Conservation (phyloP, 2,888 invertebrate genomes). For the Drosophila gaucha region DNA sequence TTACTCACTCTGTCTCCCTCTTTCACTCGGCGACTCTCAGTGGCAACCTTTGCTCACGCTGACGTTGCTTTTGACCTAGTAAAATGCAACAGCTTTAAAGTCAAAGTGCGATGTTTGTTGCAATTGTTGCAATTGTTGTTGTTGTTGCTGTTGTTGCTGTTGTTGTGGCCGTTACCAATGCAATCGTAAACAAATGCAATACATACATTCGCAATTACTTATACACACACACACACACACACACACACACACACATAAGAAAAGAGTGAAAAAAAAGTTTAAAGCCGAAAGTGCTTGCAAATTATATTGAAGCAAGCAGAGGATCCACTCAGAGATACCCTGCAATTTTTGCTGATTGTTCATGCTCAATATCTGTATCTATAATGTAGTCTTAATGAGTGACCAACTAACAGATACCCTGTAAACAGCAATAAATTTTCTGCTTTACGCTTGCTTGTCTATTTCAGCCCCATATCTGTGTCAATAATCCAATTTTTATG, state of each 20-base stretch:
- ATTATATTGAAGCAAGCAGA: too few relatives aligned
- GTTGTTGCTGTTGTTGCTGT: slow-evolving; percentile 12
- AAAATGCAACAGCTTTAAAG: slow-evolving; percentile 79
- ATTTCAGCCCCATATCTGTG: too few relatives aligned
- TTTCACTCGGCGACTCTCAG: not conserved
- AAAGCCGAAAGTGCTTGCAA: not conserved
- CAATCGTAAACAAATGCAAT: slow-evolving; percentile 43
- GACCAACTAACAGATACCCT: not conserved
- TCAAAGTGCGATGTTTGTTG: slow-evolving; percentile 66
- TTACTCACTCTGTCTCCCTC: not conserved
- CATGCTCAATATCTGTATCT: too few relatives aligned
- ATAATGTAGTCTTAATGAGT: too few relatives aligned
- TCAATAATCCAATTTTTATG: too few relatives aligned
- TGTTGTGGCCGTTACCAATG: slow-evolving; percentile 48
- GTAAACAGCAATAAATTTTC: too few relatives aligned
- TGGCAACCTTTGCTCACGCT: slow-evolving; percentile 47
- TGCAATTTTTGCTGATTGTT: too few relatives aligned
- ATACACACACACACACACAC: not conserved
- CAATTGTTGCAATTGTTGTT: slow-evolving; percentile 21
- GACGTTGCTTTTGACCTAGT: slow-evolving; percentile 78
- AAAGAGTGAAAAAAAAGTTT: not conserved
- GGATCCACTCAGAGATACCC: too few relatives aligned
- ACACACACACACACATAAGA: not conserved
- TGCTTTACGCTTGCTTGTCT: too few relatives aligned
- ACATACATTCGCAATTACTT: slow-evolving; percentile 21